Conservation (phyloP, 2,888 invertebrate genomes). For the Acanthopleura granulata region DNA sequence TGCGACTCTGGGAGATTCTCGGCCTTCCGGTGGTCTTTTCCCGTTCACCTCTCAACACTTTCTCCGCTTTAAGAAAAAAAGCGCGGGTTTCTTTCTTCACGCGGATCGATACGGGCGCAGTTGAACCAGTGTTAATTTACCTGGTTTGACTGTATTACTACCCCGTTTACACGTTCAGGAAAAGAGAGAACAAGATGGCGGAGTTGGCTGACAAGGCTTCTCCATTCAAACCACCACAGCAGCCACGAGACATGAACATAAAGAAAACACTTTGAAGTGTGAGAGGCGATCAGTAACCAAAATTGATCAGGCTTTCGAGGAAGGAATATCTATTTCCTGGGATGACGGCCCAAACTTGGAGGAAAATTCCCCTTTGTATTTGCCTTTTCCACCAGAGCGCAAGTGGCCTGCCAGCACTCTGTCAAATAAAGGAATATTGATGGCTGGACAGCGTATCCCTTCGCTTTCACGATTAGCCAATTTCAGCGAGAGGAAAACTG, state of each 20-base stretch:
- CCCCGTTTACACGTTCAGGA: not conserved
- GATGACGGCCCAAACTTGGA: not conserved
- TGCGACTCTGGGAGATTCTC: too few relatives aligned
- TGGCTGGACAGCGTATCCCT: not conserved
- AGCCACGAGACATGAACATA: not conserved
- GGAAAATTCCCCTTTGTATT: not conserved
- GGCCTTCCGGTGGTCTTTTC: too few relatives aligned
- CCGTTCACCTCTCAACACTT: too few relatives aligned
- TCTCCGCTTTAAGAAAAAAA: too few relatives aligned
- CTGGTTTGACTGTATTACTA: constrained; percentile 17
- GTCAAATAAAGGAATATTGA: constrained; percentile 10
- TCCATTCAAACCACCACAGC: not conserved
- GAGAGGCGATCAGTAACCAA: not conserved
- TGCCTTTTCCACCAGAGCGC: not conserved
- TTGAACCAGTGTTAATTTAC: constrained; percentile 17
- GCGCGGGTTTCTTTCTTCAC: not conserved
- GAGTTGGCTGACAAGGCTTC: not conserved
- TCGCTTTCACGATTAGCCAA: not conserved
- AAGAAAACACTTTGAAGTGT: constrained; percentile 10
- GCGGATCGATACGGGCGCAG: constrained; percentile 10
- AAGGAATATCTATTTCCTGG: constrained; percentile 13
- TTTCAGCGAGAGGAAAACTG: not conserved
- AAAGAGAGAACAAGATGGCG: constrained; percentile 3
- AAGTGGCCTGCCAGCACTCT: constrained; percentile 1
- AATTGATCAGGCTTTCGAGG: constrained; percentile 1